Conservation (phyloP, 2,113 vertebrate species). For the Turnix velox region DNA sequence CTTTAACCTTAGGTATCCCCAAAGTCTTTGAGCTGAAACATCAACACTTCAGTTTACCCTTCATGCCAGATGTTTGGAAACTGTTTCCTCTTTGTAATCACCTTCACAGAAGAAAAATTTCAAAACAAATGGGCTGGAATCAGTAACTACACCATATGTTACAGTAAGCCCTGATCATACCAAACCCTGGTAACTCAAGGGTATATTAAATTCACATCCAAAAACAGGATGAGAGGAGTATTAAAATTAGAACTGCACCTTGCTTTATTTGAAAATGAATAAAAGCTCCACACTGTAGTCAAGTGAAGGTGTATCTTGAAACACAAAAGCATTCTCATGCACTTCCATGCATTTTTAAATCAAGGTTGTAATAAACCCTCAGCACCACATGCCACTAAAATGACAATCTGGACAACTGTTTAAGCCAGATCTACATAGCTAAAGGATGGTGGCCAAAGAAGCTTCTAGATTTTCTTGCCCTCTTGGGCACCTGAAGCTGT, state of each 20-base stretch:
- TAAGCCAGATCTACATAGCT: neutral
- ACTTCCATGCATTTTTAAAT: neutral
- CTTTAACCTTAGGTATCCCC: neutral
- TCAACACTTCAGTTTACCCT: neutral
- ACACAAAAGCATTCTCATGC: neutral
- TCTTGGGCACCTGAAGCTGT: neutral
- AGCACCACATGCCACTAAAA: neutral
- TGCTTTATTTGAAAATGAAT: neutral
- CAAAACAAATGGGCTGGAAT: neutral
- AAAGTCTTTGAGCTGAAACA: conserved; percentile 10
- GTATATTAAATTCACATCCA: neutral
- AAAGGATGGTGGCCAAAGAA: neutral
- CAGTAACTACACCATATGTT: neutral
- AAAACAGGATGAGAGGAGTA: neutral
- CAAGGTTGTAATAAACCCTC: neutral
- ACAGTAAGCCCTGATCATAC: neutral
- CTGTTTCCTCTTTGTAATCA: neutral
- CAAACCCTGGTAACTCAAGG: neutral
- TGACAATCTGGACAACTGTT: neutral
- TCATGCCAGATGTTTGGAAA: neutral
- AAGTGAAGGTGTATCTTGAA: rapidly evolving
- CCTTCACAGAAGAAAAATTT: neutral
- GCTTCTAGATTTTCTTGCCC: neutral
- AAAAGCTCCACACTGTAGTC: neutral
- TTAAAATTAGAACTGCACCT: neutral